Conservation (phyloP, 92 coral and sea anemone genomes). For the Muricea muricata region DNA sequence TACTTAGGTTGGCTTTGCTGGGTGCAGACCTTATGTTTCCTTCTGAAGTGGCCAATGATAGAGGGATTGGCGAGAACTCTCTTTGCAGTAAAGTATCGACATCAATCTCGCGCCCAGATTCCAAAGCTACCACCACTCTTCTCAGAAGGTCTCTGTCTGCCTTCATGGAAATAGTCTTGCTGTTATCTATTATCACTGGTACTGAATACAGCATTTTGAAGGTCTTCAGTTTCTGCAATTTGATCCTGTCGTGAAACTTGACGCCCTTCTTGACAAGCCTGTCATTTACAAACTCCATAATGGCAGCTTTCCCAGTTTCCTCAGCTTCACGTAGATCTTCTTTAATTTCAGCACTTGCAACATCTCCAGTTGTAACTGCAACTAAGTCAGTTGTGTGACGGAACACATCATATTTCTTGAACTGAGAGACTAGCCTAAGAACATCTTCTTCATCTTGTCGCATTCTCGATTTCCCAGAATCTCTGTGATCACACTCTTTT, state of each 20-base stretch:
- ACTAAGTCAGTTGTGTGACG: slow-evolving; percentile 45
- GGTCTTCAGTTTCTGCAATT: slow-evolving; percentile 70
- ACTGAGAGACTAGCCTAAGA: no score
- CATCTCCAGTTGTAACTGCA: slow-evolving; percentile 64
- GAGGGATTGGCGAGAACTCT: slow-evolving; percentile 35
- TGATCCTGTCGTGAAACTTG: slow-evolving; percentile 64
- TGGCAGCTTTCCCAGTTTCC: slow-evolving; percentile 37
- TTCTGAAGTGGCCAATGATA: slow-evolving; percentile 19
- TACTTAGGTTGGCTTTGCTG: slow-evolving; percentile 31
- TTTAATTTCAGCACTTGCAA: slow-evolving; percentile 56
- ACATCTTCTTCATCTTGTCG: no score
- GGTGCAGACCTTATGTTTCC: not conserved
- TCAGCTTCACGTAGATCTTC: slow-evolving; percentile 58
- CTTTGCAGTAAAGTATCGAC: slow-evolving; percentile 26
- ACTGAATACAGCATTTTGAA: slow-evolving; percentile 64
- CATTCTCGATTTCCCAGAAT: slow-evolving; percentile 46
- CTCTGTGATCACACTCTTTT: slow-evolving; percentile 53
- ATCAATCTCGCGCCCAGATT: slow-evolving; percentile 50
- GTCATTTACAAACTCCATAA: slow-evolving; percentile 53
- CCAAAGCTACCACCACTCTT: slow-evolving; percentile 36
- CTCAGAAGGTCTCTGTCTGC: slow-evolving; percentile 39
- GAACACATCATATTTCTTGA: slow-evolving; percentile 51
- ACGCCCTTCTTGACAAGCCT: slow-evolving; percentile 52
- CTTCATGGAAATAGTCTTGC: slow-evolving; percentile 52
- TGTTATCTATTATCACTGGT: slow-evolving; percentile 62